A percentile compares a stretch with the other conserved stretches of the same genome.
These are phyloP conservation scores for Malacosoma neustria DNA, from an alignment of 2,888 invertebrate genomes.

Conservation along the genomic window DNA sequence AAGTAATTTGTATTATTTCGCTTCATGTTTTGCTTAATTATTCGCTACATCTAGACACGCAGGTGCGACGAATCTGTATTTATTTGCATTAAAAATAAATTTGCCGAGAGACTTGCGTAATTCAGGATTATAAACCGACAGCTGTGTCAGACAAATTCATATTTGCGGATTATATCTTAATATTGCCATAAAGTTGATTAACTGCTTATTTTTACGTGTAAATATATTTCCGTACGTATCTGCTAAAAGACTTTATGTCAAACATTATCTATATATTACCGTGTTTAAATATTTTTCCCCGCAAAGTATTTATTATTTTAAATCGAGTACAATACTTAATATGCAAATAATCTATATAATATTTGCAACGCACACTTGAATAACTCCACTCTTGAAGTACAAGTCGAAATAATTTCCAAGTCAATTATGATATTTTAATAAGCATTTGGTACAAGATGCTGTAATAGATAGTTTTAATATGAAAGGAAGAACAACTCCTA, in stretches of 20 bases:
- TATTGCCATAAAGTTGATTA: conserved; percentile 48
- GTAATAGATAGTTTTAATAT: not conserved
- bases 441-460: not conserved
- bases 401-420: no score
- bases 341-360: no score
- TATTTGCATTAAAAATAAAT: conserved; percentile 71
- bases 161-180: conserved; percentile 58
- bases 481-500: not conserved
- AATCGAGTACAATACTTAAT: no score
- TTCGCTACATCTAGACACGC: conserved; percentile 58
- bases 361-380: no score
- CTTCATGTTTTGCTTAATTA: conserved; percentile 64
- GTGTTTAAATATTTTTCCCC: no score
- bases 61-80: conserved; percentile 69
- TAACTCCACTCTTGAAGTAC: no score
- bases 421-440: no score
- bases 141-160: conserved; percentile 57
- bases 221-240: no score
- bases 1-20: conserved; percentile 66
- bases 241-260: no score
- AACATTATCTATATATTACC: no score
- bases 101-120: conserved; percentile 54
- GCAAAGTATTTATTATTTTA: no score
- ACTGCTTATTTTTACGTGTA: conserved; percentile 18
- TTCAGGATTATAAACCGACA: conserved; percentile 61